phyloP scores from a whole-genome alignment of 1,140 invertebrate species.

The Rhyzopertha dominica region DNA sequence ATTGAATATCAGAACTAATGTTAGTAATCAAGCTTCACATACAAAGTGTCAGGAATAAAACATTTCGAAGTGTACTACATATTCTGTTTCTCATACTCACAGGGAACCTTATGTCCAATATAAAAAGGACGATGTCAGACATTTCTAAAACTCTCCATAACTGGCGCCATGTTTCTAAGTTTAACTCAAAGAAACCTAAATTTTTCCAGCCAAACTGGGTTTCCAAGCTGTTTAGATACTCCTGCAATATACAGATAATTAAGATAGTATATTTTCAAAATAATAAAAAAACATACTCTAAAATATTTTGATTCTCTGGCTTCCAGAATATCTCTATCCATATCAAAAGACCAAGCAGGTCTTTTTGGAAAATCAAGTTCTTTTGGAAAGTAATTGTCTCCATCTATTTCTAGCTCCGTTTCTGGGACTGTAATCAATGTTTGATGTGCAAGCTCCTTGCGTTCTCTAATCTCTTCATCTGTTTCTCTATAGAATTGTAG shows the following conservation, averaged over 20 bases:
- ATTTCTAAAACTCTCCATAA: constrained; percentile 97
- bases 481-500: constrained; percentile 71
- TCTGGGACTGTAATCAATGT: constrained; percentile 52
- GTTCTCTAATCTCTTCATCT: constrained; percentile 58
- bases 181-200: constrained; percentile 68
- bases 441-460: constrained; percentile 60
- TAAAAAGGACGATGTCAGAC: constrained; percentile 92
- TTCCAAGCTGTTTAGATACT: constrained; percentile 37
- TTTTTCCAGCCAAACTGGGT: constrained; percentile 32
- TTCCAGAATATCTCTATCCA: constrained; percentile 67
- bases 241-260: constrained; percentile 22
- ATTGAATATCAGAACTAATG: too few species aligned
- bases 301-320: constrained; percentile 72
- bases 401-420: constrained; percentile 63
- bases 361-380: constrained; percentile 76
- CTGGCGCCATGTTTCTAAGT: constrained; percentile 98
- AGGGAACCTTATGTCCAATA: constrained; percentile 68
- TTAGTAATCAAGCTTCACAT: too few species aligned
- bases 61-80: too few species aligned
- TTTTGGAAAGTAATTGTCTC: constrained; percentile 65
- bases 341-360: constrained; percentile 72
- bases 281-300: constrained; percentile 49
- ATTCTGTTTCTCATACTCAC: constrained; percentile 25
- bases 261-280: constrained; percentile 5
- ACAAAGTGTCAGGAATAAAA: too few species aligned